These are phyloP conservation scores for Parauchenoglanis ngamensis DNA, from an alignment of 2,797 vertebrate species.

Conservation along the genomic window DNA sequence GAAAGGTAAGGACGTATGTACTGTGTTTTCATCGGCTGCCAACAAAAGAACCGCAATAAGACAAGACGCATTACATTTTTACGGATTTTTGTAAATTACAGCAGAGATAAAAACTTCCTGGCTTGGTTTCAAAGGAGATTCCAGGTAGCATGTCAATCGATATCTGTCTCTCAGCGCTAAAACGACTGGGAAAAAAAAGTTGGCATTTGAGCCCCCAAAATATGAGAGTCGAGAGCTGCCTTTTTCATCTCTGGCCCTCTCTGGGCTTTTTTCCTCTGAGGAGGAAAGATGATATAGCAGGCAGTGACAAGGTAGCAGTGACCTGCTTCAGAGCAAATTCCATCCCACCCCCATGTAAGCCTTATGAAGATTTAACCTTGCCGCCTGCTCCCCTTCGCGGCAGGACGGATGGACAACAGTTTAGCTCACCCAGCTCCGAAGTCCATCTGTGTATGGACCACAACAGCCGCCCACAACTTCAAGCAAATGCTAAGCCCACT, in stretches of 20 bases:
- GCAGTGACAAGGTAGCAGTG: conserved; percentile 58
- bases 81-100: background rate
- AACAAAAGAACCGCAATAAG: background rate
- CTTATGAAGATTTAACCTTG: conserved; percentile 45
- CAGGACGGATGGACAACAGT: conserved; percentile 31
- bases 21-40: background rate
- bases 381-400: conserved; percentile 5
- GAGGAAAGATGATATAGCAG: conserved; percentile 56
- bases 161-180: conserved; percentile 41
- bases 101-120: conserved; percentile 19
- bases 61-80: background rate
- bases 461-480: conserved; percentile 27
- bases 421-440: conserved; percentile 33
- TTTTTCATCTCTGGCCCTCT: conserved; percentile 48
- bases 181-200: conserved; percentile 47
- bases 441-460: conserved; percentile 26
- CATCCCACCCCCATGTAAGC: conserved; percentile 40
- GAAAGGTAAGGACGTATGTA: background rate
- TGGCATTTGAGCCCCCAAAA: conserved; percentile 40
- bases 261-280: conserved; percentile 36
- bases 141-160: conserved; percentile 53
- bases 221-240: conserved; percentile 41
- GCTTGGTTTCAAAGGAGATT: conserved; percentile 36
- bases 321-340: conserved; percentile 57
- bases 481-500: conserved; percentile 41